Evolutionary conservation across 1,140 invertebrate species (phyloP).

Genomic region (Drosophila funebris): DNA sequence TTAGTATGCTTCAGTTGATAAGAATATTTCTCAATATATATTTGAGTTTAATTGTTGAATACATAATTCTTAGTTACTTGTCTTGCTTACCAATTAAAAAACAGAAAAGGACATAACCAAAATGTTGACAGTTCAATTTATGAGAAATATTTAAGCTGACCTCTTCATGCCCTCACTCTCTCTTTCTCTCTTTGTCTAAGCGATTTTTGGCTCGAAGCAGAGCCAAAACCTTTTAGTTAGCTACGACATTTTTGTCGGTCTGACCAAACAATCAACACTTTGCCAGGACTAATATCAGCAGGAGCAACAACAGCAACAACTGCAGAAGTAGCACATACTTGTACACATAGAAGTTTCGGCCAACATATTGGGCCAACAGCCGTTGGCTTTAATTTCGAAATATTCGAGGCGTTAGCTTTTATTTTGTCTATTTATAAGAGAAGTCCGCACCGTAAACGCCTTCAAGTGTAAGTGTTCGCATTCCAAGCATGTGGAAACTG

Average conservation of each 20-base stretch:
- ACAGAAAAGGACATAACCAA: slow-evolving; percentile 13
- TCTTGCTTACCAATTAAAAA: no score
- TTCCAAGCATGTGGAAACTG: slow-evolving; percentile 77
- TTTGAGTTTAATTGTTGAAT: no score
- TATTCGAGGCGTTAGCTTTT: slow-evolving; percentile 60
- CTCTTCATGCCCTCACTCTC: not conserved
- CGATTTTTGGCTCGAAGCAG: slow-evolving; percentile 11
- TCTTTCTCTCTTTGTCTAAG: not conserved
- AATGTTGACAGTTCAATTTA: slow-evolving; percentile 57
- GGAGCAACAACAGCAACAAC: not conserved
- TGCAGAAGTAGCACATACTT: slow-evolving; percentile 20
- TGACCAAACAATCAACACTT: slow-evolving; percentile 70
- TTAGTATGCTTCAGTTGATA: no score
- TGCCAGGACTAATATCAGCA: slow-evolving; percentile 19
- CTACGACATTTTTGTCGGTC: slow-evolving; percentile 57
- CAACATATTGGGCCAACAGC: slow-evolving; percentile 72
- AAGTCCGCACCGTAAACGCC: slow-evolving; percentile 40
- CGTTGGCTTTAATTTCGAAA: slow-evolving; percentile 77
- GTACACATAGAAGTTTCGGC: slow-evolving; percentile 22
- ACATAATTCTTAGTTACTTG: no score
- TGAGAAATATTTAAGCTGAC: slow-evolving; percentile 31
- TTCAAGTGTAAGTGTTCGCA: slow-evolving; percentile 77
- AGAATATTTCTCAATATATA: no score
- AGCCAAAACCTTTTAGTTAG: slow-evolving; percentile 37
- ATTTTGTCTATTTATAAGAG: slow-evolving; percentile 71